phyloP scores from a whole-genome alignment of 2,113 vertebrate genomes.

The Nannobrachium achirus region DNA sequence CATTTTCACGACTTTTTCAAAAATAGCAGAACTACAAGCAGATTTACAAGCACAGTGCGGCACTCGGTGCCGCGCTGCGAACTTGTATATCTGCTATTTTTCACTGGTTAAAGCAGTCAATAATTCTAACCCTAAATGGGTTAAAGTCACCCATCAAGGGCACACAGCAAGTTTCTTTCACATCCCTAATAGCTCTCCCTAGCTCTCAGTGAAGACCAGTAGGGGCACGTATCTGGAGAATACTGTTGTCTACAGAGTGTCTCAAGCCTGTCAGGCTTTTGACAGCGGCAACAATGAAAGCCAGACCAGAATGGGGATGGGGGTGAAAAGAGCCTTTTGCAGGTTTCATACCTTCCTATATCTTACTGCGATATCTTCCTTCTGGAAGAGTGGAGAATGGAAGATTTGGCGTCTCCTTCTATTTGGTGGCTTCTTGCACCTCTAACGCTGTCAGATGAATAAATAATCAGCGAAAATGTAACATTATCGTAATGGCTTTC shows the following conservation, averaged over 20 bases:
- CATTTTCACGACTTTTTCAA: too few species aligned
- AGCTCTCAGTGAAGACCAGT: conserved; percentile 38
- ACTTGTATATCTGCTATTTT: too few species aligned
- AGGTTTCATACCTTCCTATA: conserved; percentile 52
- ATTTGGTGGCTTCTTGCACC: conserved; percentile 71
- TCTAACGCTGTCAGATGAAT: conserved; percentile 75
- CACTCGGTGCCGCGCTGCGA: too few species aligned
- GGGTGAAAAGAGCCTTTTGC: conserved; percentile 70
- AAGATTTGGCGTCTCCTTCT: conserved; percentile 39
- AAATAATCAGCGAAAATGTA: conserved; percentile 80
- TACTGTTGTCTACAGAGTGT: conserved; percentile 47
- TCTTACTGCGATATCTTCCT: conserved; percentile 49
- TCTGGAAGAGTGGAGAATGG: conserved; percentile 47
- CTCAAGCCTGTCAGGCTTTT: conserved; percentile 68
- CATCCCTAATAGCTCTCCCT: conserved; percentile 54
- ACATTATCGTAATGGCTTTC: conserved; percentile 79
- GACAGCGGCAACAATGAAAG: conserved; percentile 67
- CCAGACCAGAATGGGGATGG: conserved; percentile 46
- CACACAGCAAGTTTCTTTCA: conserved; percentile 54
- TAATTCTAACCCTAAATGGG: too few species aligned
- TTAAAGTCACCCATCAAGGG: conserved; percentile 54
- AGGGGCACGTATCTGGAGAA: conserved; percentile 64
- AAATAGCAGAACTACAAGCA: too few species aligned
- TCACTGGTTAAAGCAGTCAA: too few species aligned
- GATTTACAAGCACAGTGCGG: too few species aligned